Conservation (phyloP, 2,888 invertebrate genomes). For the Watsonalla binaria region DNA sequence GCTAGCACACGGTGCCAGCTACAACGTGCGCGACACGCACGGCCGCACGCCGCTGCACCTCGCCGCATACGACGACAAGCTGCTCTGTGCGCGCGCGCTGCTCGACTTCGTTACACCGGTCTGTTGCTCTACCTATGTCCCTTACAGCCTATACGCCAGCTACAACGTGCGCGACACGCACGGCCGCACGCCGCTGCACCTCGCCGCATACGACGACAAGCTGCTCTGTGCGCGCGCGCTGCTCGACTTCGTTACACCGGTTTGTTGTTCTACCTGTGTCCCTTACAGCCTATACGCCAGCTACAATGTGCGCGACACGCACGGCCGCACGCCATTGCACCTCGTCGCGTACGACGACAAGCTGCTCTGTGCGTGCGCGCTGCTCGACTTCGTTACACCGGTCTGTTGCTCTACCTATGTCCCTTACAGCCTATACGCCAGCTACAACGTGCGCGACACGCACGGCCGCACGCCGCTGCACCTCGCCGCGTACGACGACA, state of each 20-base stretch:
- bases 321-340: conserved; percentile 56
- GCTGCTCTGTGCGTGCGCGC: conserved; percentile 24
- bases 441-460: conserved; percentile 32
- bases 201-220: conserved; percentile 52
- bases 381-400: conserved; percentile 25
- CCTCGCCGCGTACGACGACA: conserved; percentile 54
- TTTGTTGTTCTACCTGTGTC: conserved; percentile 14
- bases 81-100: conserved; percentile 29
- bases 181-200: conserved; percentile 57
- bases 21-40: conserved; percentile 33
- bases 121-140: conserved; percentile 6
- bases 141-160: background rate
- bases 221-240: conserved; percentile 29
- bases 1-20: conserved; percentile 34
- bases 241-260: conserved; percentile 23
- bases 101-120: conserved; percentile 27
- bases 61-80: conserved; percentile 49
- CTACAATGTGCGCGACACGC: conserved; percentile 33
- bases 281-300: conserved; percentile 25
- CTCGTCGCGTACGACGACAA: conserved; percentile 54
- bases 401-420: conserved; percentile 21
- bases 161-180: conserved; percentile 29
- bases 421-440: conserved; percentile 36
- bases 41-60: conserved; percentile 60
- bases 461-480: conserved; percentile 56